A percentile compares a stretch with the other conserved stretches of the same genome.
Evolutionary conservation across 2,113 vertebrate genomes (phyloP).

Genomic region (Cebus imitator): DNA sequence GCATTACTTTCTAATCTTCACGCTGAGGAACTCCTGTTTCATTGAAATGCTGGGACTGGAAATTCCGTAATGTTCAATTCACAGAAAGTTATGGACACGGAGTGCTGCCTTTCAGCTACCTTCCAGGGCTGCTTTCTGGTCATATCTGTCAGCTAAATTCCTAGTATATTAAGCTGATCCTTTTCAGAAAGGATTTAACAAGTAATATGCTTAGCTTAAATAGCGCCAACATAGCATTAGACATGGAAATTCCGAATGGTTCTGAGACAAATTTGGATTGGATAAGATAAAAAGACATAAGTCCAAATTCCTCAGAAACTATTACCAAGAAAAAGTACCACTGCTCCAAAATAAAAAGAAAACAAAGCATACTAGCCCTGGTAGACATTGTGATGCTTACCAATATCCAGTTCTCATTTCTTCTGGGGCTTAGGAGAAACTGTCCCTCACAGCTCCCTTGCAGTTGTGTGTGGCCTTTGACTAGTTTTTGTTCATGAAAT

Average conservation of each 20-base stretch:
- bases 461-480: background rate
- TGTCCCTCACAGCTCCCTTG: background rate
- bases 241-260: background rate
- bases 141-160: background rate
- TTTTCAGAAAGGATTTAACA: slow-evolving; percentile 34
- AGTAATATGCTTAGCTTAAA: slow-evolving; percentile 32
- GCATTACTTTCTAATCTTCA: background rate
- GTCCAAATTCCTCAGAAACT: background rate
- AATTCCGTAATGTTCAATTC: background rate
- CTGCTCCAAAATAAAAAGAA: background rate
- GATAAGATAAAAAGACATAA: background rate
- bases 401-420: background rate
- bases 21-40: background rate
- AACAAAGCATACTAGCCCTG: background rate
- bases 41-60: background rate
- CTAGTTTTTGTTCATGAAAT: background rate
- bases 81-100: background rate
- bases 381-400: background rate
- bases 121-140: background rate
- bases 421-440: background rate
- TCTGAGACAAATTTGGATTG: background rate
- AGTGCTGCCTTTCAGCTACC: background rate
- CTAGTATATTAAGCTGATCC: background rate
- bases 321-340: background rate
- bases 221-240: background rate